Base-by-base conservation (phyloP, 2,113 vertebrate genomes). In the Macquaria australasica region DNA sequence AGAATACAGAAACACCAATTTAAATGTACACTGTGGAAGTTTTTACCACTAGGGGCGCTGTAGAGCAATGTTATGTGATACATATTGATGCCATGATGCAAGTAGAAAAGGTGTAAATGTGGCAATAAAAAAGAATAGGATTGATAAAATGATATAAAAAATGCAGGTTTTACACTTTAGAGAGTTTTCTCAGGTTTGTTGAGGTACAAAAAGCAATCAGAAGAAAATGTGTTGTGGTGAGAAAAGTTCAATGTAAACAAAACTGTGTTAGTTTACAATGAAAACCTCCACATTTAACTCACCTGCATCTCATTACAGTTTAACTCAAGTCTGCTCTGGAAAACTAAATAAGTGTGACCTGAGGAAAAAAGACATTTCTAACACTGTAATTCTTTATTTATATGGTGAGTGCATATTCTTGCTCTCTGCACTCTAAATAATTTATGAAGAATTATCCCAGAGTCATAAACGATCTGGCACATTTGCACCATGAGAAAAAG, bases 271-370 rank as follows among this genome's bases (percentile, higher is more conserved):
- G 51, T 67, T 82, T 48, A 28, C 8, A 50, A 21, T 23, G 39
- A 18, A 78, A 34, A 51, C 31, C 14, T 51, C 74, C 21, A 12
- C 1, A 3, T 79, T 85, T n/a, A 79, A 45, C 25, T 68, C 12
- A 6, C 2, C 31, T 15, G 1, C 23, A 51, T 59, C 34, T 69
- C 82, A n/a, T 56, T 41, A 18, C 48, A 71, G 34, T 51, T 60
- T 10, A 10, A 37, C 28, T 63, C 12, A 16, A 45, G 16, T 39
- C 21, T 66, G 83, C 31, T 41, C 4, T 2, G 25, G 25, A 66
- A 75, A 59, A 51, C 45, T 0, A 70, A 48, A 6, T 28, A 16
- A 39, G 31, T 48, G 34, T 23, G 31, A 71, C 69, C 50, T 2
- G 23, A 70, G 56, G 70, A 25, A 6, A n/a, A 15, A 25, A 37